A percentile compares a stretch with the other conserved stretches of the same genome.
Evolutionary conservation across 2,797 vertebrate genomes (phyloP).

Genomic region (Danio albolineatus): DNA sequence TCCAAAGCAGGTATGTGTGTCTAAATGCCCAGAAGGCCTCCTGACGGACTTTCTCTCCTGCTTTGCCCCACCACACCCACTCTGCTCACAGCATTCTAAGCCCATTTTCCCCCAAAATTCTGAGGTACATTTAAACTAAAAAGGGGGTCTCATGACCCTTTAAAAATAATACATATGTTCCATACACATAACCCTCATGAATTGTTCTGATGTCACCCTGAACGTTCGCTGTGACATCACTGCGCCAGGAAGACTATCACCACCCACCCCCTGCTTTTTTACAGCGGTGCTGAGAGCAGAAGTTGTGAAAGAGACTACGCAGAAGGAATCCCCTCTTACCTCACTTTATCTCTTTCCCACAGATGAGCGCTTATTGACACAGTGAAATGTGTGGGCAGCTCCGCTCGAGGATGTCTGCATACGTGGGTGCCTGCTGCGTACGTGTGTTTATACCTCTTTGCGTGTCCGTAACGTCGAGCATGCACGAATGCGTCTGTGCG

Average conservation of each 20-base stretch:
- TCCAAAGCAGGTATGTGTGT: too few species aligned
- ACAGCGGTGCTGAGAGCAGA: conserved; percentile 18
- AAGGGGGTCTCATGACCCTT: too few species aligned
- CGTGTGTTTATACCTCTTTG: conserved; percentile 46
- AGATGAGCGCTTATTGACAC: conserved; percentile 47
- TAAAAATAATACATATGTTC: too few species aligned
- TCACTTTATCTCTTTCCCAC: conserved; percentile 42
- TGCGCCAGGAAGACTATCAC: conserved; percentile 11
- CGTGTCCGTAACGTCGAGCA: conserved; percentile 29
- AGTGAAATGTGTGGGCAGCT: conserved; percentile 41
- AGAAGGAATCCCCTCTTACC: conserved; percentile 55
- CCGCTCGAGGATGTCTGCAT: conserved; percentile 44
- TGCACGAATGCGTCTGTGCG: conserved; percentile 24
- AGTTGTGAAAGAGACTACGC: conserved; percentile 31
- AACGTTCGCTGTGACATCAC: conserved; percentile 25
- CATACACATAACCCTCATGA: background rate
- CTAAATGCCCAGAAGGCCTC: too few species aligned
- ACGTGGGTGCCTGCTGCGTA: conserved; percentile 44
- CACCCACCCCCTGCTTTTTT: conserved; percentile 8
- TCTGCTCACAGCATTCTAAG: too few species aligned
- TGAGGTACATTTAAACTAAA: too few species aligned
- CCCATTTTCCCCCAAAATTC: too few species aligned
- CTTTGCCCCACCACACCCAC: too few species aligned
- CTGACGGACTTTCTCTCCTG: too few species aligned
- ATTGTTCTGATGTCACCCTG: conserved; percentile 1